Evolutionary conservation across 2,888 invertebrate genomes (phyloP).

Genomic region (Odontocerum albicorne): DNA sequence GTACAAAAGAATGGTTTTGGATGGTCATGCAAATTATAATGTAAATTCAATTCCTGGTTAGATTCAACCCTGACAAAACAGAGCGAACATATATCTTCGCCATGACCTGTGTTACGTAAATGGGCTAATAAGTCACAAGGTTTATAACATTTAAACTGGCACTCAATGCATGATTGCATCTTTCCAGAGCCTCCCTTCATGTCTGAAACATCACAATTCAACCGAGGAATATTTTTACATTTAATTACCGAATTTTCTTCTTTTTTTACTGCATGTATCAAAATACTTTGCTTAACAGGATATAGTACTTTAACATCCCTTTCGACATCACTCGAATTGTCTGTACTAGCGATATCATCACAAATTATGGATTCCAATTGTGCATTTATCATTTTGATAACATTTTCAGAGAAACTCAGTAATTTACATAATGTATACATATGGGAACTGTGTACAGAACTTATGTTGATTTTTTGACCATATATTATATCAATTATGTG

Average conservation of each 20-base stretch:
- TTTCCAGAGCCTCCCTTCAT: slow-evolving; percentile 41
- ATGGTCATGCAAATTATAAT: slow-evolving; percentile 49
- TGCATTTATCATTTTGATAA: slow-evolving; percentile 21
- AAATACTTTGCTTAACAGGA: no score
- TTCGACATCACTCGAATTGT: slow-evolving; percentile 7
- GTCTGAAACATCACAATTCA: slow-evolving; percentile 40
- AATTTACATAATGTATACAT: slow-evolving; percentile 26
- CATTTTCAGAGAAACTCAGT: slow-evolving; percentile 24
- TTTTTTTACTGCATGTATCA: no score
- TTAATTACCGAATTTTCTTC: no score
- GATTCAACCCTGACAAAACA: slow-evolving; percentile 43
- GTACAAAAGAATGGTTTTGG: slow-evolving; percentile 55
- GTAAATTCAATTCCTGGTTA: slow-evolving; percentile 41
- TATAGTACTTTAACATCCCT: background rate
- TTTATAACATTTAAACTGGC: slow-evolving; percentile 47
- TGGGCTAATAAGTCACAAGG: slow-evolving; percentile 43
- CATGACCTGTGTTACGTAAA: slow-evolving; percentile 36
- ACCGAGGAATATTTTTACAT: background rate
- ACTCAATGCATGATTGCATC: slow-evolving; percentile 47
- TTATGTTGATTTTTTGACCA: slow-evolving; percentile 15
- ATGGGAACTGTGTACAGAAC: slow-evolving; percentile 21
- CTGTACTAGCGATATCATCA: background rate
- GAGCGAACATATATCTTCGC: slow-evolving; percentile 42
- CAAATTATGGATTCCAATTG: slow-evolving; percentile 9
- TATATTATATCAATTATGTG: slow-evolving; percentile 23